Evolutionary conservation across 1,140 invertebrate species (phyloP).

Genomic region (Galleria mellonella): DNA sequence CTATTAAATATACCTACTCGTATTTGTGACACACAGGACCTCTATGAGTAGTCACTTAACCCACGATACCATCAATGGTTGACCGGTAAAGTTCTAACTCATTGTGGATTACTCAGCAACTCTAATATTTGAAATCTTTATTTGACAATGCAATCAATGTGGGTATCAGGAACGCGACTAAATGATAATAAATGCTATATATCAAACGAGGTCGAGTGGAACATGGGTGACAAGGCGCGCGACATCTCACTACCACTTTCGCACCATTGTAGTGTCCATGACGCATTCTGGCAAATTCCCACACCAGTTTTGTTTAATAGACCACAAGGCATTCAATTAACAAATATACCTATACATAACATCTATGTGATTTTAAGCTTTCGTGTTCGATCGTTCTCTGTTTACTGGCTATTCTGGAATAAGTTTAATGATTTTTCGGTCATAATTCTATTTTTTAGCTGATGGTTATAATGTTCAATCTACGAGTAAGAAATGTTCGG

Average conservation of each 20-base stretch:
- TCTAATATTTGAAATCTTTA: slow-evolving; percentile 7
- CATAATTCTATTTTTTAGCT: too few relatives aligned
- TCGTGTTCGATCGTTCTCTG: too few relatives aligned
- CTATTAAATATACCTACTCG: too few relatives aligned
- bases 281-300: slow-evolving; percentile 11
- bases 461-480: too few relatives aligned
- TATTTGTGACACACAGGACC: too few relatives aligned
- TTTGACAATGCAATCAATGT: slow-evolving; percentile 43
- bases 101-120: slow-evolving; percentile 10
- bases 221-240: slow-evolving; percentile 13
- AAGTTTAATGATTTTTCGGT: too few relatives aligned
- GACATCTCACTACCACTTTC: slow-evolving; percentile 18
- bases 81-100: slow-evolving; percentile 1
- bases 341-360: too few relatives aligned
- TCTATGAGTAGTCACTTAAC: background rate
- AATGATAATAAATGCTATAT: slow-evolving; percentile 25
- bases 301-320: background rate
- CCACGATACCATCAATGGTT: slow-evolving; percentile 1
- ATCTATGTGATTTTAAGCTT: too few relatives aligned
- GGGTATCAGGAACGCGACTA: slow-evolving; percentile 38
- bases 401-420: too few relatives aligned
- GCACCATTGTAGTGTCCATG: slow-evolving; percentile 9
- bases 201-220: slow-evolving; percentile 18
- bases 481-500: too few relatives aligned
- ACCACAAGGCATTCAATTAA: too few relatives aligned